Percentiles rank a stretch among this genome's conserved stretches.
phyloP scores from a whole-genome alignment of 2,113 vertebrate genomes.

The Eonycteris spelaea region DNA sequence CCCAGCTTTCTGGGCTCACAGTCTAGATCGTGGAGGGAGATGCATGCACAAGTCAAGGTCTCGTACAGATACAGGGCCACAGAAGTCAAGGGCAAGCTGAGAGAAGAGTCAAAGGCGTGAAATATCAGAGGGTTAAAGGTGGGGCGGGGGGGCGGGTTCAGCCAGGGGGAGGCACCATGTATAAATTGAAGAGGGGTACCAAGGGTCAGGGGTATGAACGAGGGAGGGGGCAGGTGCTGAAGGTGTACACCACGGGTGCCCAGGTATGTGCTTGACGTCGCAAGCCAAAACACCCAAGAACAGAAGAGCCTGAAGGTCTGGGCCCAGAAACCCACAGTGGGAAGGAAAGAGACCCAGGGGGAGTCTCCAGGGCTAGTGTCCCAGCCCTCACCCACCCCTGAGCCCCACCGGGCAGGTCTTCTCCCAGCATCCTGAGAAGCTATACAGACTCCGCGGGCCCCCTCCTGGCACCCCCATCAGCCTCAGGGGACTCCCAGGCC shows the following conservation, averaged over 20 bases:
- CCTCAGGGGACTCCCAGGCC: constrained; percentile 56
- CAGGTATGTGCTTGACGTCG: not conserved
- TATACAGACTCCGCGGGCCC: constrained; percentile 19
- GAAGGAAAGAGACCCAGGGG: not conserved
- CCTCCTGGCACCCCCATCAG: not conserved
- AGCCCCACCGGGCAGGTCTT: not conserved
- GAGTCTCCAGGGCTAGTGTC: not conserved
- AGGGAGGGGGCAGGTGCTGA: not conserved
- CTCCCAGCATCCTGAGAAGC: not conserved
- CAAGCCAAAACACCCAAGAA: not conserved
- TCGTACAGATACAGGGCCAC: not conserved
- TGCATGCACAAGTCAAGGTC: not conserved
- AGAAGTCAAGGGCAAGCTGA: not conserved
- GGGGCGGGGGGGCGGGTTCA: not conserved
- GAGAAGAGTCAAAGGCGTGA: not conserved
- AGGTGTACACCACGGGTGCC: not conserved
- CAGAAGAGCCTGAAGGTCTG: not conserved
- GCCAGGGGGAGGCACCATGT: not conserved
- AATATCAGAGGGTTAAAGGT: not conserved
- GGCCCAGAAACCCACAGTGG: not conserved
- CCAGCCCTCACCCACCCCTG: not conserved
- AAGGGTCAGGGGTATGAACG: not conserved
- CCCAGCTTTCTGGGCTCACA: constrained; percentile 26
- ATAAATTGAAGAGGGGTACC: not conserved
- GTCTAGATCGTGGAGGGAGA: not conserved